Conservation (phyloP, 1,140 invertebrate species). For the Heliconius nattereri region DNA sequence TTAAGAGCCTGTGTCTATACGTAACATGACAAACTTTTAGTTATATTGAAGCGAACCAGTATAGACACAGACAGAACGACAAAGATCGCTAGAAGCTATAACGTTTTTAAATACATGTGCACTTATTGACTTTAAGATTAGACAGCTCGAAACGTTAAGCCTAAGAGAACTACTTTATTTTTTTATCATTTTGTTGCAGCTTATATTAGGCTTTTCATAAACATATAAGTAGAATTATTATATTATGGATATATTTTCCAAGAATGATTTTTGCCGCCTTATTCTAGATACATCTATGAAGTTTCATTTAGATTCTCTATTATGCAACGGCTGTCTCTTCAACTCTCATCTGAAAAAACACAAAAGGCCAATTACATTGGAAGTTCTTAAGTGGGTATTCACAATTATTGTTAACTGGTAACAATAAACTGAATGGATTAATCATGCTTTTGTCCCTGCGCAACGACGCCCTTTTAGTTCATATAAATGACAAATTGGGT, state of each 20-base stretch:
- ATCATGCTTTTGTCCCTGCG: too few species aligned
- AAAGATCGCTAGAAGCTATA: slow-evolving; percentile 65
- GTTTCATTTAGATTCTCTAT: slow-evolving; percentile 78
- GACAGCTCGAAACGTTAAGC: slow-evolving; percentile 77
- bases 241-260: slow-evolving; percentile 75
- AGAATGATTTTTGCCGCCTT: slow-evolving; percentile 73
- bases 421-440: too few species aligned
- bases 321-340: slow-evolving; percentile 69
- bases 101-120: slow-evolving; percentile 75
- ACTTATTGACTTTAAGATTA: slow-evolving; percentile 76
- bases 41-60: slow-evolving; percentile 34
- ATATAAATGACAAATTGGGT: too few species aligned
- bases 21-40: slow-evolving; percentile 22
- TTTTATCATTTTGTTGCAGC: slow-evolving; percentile 70
- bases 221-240: slow-evolving; percentile 75
- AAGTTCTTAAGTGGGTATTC: background rate
- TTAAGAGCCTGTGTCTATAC: slow-evolving; percentile 35
- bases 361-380: background rate
- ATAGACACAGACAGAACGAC: slow-evolving; percentile 43
- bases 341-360: slow-evolving; percentile 76
- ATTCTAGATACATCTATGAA: slow-evolving; percentile 75
- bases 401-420: too few species aligned
- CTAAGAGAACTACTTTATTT: slow-evolving; percentile 76
- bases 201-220: slow-evolving; percentile 78
- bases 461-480: too few species aligned